Evolutionary conservation across 1,140 invertebrate species (phyloP).

Genomic region (Acyrthosiphon pisum): DNA sequence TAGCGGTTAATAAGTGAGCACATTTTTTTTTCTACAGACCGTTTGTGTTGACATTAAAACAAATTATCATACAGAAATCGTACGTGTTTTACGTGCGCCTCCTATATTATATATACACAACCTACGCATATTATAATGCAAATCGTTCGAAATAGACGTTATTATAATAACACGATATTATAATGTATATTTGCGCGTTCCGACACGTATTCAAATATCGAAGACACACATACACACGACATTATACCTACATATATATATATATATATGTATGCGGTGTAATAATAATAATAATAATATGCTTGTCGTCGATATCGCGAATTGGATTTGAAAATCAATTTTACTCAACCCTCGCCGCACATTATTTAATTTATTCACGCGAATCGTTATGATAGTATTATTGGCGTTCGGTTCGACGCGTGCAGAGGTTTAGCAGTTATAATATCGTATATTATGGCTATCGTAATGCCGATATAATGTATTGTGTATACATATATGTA

Average conservation of each 20-base stretch:
- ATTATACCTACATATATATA: background rate
- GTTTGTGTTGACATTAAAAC: background rate
- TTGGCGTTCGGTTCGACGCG: background rate
- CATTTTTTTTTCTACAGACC: background rate
- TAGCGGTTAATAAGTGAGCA: background rate
- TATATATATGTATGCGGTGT: background rate
- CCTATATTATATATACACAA: background rate
- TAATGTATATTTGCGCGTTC: background rate
- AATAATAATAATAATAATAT: background rate
- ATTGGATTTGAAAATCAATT: constrained; percentile 18
- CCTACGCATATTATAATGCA: background rate
- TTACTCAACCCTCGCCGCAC: background rate
- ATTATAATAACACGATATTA: background rate
- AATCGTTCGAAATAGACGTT: background rate
- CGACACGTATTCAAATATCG: constrained; percentile 8
- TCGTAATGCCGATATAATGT: background rate
- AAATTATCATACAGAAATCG: constrained; percentile 12
- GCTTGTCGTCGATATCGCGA: background rate
- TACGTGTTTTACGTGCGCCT: background rate
- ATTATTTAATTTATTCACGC: background rate
- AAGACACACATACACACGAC: background rate
- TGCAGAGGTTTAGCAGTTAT: background rate
- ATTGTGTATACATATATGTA: background rate
- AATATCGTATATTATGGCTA: constrained; percentile 4
- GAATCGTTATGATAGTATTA: constrained; percentile 1